These are phyloP conservation scores for Passerina amoena DNA, from an alignment of 2,113 vertebrate genomes.

Conservation along the genomic window DNA sequence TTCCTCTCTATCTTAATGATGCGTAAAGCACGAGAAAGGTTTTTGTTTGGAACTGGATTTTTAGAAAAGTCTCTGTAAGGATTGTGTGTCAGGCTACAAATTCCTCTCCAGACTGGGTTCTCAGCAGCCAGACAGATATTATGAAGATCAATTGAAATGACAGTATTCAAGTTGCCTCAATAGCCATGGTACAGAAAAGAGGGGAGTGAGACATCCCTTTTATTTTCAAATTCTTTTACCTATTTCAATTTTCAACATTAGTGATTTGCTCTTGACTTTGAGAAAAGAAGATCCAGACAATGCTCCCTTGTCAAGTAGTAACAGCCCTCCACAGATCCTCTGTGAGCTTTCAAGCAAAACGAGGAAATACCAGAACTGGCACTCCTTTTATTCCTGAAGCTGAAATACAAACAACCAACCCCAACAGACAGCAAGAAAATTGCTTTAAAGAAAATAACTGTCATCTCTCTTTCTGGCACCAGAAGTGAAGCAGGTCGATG, in stretches of 20 bases:
- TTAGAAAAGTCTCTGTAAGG: neutral
- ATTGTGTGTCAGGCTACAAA: neutral
- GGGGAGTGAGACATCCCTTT: neutral
- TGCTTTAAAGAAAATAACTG: constrained; percentile 10
- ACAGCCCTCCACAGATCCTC: neutral
- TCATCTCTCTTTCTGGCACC: constrained; percentile 5
- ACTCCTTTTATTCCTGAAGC: constrained; percentile 4
- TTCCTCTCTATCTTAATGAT: neutral
- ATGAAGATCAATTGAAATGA: neutral
- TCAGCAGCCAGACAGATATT: neutral
- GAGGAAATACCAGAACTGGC: neutral
- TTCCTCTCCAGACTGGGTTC: neutral
- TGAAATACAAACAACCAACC: neutral
- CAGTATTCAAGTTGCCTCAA: neutral
- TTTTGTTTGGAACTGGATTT: neutral
- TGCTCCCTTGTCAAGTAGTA: neutral
- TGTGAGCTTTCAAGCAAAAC: neutral
- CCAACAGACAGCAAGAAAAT: constrained; percentile 5
- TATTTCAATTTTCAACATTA: neutral
- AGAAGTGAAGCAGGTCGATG: neutral
- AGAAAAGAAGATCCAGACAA: neutral
- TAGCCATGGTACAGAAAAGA: neutral
- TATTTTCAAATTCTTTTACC: neutral
- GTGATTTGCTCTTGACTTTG: neutral
- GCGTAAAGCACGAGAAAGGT: neutral